A percentile compares a stretch with the other conserved stretches of the same genome.
phyloP scores from a whole-genome alignment of 2,113 vertebrate species.

The Oxygymnocypris stewartii region DNA sequence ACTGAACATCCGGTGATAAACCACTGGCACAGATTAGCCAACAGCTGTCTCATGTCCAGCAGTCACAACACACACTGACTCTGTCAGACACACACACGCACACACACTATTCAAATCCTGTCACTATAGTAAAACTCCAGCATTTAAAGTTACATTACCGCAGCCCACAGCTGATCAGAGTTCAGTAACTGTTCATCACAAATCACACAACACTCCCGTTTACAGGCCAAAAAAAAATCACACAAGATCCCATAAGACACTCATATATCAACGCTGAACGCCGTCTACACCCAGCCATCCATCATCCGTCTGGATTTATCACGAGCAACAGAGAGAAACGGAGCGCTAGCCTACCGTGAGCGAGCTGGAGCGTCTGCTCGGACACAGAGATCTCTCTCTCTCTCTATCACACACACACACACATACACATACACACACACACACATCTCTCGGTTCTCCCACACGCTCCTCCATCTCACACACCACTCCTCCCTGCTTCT shows the following conservation, averaged over 20 bases:
- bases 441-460: neutral
- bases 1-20: neutral
- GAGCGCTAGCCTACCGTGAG: neutral
- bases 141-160: neutral
- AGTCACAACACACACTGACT: slow-evolving; percentile 28
- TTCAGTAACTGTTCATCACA: neutral
- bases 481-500: neutral
- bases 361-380: neutral
- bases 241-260: neutral
- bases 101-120: neutral
- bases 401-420: too few species aligned
- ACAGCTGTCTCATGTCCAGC: neutral
- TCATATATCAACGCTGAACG: neutral
- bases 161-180: neutral
- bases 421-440: slow-evolving; percentile 13
- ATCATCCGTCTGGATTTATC: neutral
- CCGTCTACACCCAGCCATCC: neutral
- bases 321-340: neutral
- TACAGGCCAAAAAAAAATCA: neutral
- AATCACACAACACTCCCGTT: neutral
- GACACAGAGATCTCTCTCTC: neutral
- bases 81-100: slow-evolving; percentile 3
- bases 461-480: neutral
- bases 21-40: slow-evolving; percentile 18
- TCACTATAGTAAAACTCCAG: neutral